Evolutionary conservation across 1,140 invertebrate species (phyloP).

Genomic region (Campoletis sonorensis): DNA sequence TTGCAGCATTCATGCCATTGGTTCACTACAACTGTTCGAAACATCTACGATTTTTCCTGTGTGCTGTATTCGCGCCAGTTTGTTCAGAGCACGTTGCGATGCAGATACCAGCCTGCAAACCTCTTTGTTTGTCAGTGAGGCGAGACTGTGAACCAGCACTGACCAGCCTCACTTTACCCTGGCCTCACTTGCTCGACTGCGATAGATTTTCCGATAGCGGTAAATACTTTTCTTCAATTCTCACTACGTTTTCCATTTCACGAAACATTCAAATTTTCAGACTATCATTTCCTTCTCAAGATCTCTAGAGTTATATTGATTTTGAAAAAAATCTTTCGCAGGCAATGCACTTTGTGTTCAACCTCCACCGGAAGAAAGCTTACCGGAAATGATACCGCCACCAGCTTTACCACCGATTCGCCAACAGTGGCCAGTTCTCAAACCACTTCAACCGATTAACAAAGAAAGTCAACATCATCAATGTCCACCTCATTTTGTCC

Average conservation of each 20-base stretch:
- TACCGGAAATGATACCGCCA: slow-evolving; percentile 56
- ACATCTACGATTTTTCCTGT: slow-evolving; percentile 92
- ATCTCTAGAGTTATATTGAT: background rate
- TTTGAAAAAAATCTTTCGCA: slow-evolving; percentile 49
- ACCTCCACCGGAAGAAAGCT: slow-evolving; percentile 67
- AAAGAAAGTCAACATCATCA: slow-evolving; percentile 65
- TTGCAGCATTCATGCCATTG: slow-evolving; percentile 86
- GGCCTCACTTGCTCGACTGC: slow-evolving; percentile 89
- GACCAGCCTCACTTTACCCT: slow-evolving; percentile 82
- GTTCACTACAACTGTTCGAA: slow-evolving; percentile 91
- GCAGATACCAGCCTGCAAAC: slow-evolving; percentile 91
- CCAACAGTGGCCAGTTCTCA: slow-evolving; percentile 61
- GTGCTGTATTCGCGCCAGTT: slow-evolving; percentile 94
- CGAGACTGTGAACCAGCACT: slow-evolving; percentile 87
- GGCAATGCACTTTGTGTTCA: slow-evolving; percentile 71
- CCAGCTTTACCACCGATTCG: slow-evolving; percentile 57
- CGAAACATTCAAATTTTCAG: background rate
- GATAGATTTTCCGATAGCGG: slow-evolving; percentile 69
- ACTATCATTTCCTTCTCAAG: background rate
- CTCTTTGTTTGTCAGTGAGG: slow-evolving; percentile 89
- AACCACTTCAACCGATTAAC: slow-evolving; percentile 60
- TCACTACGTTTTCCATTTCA: background rate
- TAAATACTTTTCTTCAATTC: slow-evolving; percentile 48
- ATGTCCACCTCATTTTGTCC: slow-evolving; percentile 76
- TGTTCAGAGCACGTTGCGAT: slow-evolving; percentile 92